These are phyloP conservation scores for Gymnobelideus leadbeateri DNA, from an alignment of 2,113 vertebrate genomes.

Conservation along the genomic window DNA sequence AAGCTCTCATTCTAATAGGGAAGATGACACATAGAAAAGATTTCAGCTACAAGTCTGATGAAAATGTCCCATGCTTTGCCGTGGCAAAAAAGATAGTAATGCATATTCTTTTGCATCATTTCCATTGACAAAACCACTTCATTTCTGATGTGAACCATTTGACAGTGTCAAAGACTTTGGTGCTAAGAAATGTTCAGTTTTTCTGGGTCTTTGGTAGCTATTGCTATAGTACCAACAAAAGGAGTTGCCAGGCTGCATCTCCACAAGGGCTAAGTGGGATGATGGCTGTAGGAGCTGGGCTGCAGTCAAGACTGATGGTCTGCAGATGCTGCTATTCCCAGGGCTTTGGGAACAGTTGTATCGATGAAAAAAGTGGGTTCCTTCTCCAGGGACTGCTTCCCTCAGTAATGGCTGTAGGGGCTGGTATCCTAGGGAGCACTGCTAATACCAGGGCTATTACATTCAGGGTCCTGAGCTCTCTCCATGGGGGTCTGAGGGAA, in stretches of 20 bases:
- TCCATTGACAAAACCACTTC: neutral
- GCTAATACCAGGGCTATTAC: neutral
- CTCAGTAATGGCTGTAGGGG: neutral
- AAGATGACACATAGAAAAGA: neutral
- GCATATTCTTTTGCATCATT: neutral
- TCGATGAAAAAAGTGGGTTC: neutral
- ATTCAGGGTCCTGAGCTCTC: neutral
- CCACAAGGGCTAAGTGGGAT: neutral
- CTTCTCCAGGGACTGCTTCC: neutral
- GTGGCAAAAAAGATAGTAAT: neutral
- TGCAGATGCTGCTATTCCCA: neutral
- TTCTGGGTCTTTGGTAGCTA: neutral
- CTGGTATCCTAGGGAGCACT: neutral
- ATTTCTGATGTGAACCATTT: neutral
- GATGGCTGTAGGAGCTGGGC: neutral
- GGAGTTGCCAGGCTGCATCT: neutral
- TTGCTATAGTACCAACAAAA: neutral
- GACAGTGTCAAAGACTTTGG: neutral
- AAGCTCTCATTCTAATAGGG: neutral
- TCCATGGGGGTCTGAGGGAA: neutral
- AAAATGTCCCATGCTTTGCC: neutral
- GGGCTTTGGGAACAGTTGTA: neutral
- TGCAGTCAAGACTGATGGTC: neutral
- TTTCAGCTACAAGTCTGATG: neutral
- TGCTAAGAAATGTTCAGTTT: neutral